Conservation (phyloP, 1,140 invertebrate species). For the Halesus radiatus region DNA sequence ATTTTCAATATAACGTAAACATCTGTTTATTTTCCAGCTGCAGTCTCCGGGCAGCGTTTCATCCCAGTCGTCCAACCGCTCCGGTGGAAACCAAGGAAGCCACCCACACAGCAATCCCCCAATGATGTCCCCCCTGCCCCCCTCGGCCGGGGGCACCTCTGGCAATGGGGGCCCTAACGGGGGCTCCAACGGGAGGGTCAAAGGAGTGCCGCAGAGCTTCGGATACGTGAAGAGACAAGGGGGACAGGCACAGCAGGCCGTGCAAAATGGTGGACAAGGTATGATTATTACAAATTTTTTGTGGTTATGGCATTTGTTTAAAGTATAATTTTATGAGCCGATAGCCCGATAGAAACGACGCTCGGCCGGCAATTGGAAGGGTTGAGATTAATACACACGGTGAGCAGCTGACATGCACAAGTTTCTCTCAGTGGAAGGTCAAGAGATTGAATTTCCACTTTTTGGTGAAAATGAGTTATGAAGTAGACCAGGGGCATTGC, state of each 20-base stretch:
- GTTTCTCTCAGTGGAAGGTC: too few species aligned
- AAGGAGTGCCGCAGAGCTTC: slow-evolving; percentile 83
- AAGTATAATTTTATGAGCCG: too few species aligned
- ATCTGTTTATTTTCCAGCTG: slow-evolving; percentile 58
- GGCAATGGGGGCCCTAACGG: slow-evolving; percentile 60
- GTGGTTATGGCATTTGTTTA: too few species aligned
- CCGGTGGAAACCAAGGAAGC: slow-evolving; percentile 59
- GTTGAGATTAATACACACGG: too few species aligned
- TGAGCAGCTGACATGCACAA: too few species aligned
- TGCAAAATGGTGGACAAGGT: background rate
- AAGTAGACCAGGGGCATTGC: too few species aligned
- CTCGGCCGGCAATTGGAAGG: too few species aligned
- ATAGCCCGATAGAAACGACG: too few species aligned
- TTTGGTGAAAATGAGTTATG: too few species aligned
- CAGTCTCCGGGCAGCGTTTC: slow-evolving; percentile 66
- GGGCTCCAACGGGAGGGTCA: slow-evolving; percentile 72
- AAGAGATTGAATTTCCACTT: too few species aligned
- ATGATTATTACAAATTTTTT: too few species aligned
- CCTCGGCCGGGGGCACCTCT: slow-evolving; percentile 63
- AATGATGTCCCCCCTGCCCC: slow-evolving; percentile 51
- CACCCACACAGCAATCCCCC: slow-evolving; percentile 55
- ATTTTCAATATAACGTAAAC: too few species aligned
- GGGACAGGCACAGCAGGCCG: slow-evolving; percentile 61
- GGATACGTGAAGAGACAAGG: slow-evolving; percentile 86
- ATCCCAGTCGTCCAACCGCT: slow-evolving; percentile 65